Evolutionary conservation across 2,113 vertebrate species (phyloP).

Genomic region (Mastomys natalensis): DNA sequence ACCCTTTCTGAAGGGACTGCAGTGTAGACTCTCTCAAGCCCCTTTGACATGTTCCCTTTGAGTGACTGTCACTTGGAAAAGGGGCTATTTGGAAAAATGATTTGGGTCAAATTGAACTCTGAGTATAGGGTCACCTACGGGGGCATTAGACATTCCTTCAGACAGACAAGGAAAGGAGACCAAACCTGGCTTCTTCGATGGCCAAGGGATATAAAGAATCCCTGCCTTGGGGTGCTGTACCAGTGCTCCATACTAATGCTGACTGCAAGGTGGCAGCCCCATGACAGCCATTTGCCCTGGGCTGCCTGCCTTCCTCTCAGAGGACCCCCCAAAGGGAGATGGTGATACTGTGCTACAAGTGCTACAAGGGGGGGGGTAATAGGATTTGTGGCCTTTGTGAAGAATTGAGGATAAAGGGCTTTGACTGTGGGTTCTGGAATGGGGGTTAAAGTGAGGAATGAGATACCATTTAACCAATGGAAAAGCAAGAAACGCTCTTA

Average conservation of each 20-base stretch:
- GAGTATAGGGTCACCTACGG: not conserved
- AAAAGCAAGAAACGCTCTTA: not conserved
- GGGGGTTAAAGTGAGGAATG: accelerated
- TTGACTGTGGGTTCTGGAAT: not conserved
- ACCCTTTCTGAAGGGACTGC: not conserved
- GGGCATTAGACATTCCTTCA: not conserved
- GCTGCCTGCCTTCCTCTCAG: not conserved
- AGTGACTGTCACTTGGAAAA: not conserved
- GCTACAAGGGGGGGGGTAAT: too few species aligned
- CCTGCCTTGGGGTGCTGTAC: not conserved
- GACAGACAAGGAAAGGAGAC: not conserved
- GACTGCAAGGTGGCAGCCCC: not conserved
- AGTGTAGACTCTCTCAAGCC: not conserved
- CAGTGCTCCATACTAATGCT: accelerated
- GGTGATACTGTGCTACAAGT: not conserved
- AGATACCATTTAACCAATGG: too few species aligned
- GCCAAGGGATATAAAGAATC: not conserved
- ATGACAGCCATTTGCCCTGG: too few species aligned
- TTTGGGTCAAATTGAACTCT: slow-evolving; percentile 9
- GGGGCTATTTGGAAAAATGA: not conserved
- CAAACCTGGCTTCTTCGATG: not conserved
- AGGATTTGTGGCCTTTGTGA: not conserved
- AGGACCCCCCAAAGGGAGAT: not conserved
- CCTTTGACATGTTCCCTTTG: not conserved
- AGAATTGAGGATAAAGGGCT: not conserved